Evolutionary conservation across 2,113 vertebrate species (phyloP).

Genomic region (Perccottus glenii): DNA sequence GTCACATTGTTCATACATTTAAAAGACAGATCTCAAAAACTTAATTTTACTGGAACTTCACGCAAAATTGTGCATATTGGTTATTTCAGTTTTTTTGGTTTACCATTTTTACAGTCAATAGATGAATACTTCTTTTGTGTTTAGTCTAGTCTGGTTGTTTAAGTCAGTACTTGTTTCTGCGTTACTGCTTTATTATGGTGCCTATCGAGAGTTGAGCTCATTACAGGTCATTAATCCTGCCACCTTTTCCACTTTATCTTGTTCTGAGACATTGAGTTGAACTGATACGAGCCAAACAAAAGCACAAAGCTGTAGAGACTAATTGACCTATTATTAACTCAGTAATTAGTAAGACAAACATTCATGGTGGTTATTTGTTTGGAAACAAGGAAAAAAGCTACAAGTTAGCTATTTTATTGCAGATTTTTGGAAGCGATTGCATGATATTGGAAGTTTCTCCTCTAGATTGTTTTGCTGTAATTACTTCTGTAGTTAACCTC

Average conservation of each 20-base stretch:
- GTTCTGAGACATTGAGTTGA: not conserved
- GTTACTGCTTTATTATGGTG: constrained; percentile 28
- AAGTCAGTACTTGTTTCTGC: constrained; percentile 1
- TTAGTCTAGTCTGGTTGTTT: no score
- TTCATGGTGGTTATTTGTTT: not conserved
- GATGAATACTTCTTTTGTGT: no score
- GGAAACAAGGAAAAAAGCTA: not conserved
- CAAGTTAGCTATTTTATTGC: not conserved
- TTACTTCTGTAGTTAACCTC: constrained; percentile 1
- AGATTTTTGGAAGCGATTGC: not conserved
- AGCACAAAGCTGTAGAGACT: not conserved
- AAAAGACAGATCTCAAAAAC: no score
- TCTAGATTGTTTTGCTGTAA: not conserved
- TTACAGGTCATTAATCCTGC: constrained; percentile 16
- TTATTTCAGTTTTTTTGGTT: no score
- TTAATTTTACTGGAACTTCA: no score
- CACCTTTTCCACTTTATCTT: constrained; percentile 17
- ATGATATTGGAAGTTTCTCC: constrained; percentile 3
- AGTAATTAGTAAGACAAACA: not conserved
- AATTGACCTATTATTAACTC: not conserved
- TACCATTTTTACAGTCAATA: no score
- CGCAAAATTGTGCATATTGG: no score
- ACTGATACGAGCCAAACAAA: not conserved
- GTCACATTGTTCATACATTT: no score
- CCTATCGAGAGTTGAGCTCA: constrained; percentile 16